Conservation (phyloP, 2,888 invertebrate species). For the Epinotia bilunana region DNA sequence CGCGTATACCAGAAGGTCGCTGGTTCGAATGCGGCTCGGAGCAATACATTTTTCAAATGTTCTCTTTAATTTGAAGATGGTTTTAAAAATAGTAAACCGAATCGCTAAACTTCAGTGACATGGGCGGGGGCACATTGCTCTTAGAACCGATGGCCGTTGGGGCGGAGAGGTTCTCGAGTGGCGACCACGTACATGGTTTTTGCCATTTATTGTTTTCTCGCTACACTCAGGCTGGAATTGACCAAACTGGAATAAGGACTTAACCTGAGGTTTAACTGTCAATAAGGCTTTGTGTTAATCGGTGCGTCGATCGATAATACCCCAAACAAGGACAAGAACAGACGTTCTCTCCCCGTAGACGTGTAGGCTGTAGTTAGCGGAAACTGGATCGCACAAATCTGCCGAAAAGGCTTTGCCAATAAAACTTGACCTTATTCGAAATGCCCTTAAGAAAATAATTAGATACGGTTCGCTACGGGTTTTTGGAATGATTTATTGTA, state of each 20-base stretch:
- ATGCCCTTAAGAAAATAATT: constrained; percentile 32
- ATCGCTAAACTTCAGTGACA: too few relatives aligned
- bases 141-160: too few relatives aligned
- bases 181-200: too few relatives aligned
- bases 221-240: too few relatives aligned
- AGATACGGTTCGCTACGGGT: constrained; percentile 7
- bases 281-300: neutral
- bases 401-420: constrained; percentile 20
- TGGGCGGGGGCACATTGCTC: too few relatives aligned
- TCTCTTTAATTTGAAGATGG: neutral
- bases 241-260: too few relatives aligned
- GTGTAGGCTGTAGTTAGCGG: neutral
- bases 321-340: too few relatives aligned
- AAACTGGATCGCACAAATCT: constrained; percentile 2
- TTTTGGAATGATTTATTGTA: constrained; percentile 31
- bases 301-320: constrained; percentile 2
- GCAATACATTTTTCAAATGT: neutral
- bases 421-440: constrained; percentile 31
- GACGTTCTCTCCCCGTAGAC: neutral
- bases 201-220: too few relatives aligned
- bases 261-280: neutral
- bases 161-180: too few relatives aligned
- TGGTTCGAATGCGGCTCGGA: too few relatives aligned
- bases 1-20: too few relatives aligned
- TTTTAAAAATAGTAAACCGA: too few relatives aligned